Conservation (phyloP, 2,113 vertebrate genomes). For the Pollimyrus isidori region DNA sequence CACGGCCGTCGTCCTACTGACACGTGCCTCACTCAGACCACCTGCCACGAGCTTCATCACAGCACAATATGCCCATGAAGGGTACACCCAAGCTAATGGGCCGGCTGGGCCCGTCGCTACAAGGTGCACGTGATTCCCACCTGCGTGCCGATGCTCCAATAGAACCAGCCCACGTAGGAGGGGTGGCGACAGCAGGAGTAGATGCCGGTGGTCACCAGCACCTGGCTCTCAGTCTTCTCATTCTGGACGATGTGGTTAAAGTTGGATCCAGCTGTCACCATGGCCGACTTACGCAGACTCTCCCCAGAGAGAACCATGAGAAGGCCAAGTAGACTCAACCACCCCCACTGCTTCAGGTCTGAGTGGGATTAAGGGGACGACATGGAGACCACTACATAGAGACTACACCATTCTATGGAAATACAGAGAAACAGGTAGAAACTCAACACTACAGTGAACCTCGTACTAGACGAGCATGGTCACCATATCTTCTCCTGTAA, state of each 20-base stretch:
- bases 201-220: slow-evolving; percentile 84
- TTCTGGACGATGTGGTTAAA: slow-evolving; percentile 99
- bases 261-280: slow-evolving; percentile 95
- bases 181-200: slow-evolving; percentile 91
- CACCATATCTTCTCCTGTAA: background rate
- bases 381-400: background rate
- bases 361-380: slow-evolving; percentile 23
- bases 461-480: background rate
- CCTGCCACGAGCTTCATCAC: background rate
- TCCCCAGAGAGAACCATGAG: slow-evolving; percentile 90
- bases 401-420: background rate
- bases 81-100: background rate
- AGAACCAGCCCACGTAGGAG: slow-evolving; percentile 97
- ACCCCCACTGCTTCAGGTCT: slow-evolving; percentile 87
- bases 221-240: slow-evolving; percentile 86
- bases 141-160: slow-evolving; percentile 98
- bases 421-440: background rate
- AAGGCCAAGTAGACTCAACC: slow-evolving; percentile 80
- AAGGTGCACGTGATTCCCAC: slow-evolving; percentile 39
- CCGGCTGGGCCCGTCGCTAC: background rate
- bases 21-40: background rate
- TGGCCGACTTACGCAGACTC: slow-evolving; percentile 81
- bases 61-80: background rate
- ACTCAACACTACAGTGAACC: background rate
- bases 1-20: background rate